Conservation (phyloP, 2,888 invertebrate species). For the Brachyptera risi region DNA sequence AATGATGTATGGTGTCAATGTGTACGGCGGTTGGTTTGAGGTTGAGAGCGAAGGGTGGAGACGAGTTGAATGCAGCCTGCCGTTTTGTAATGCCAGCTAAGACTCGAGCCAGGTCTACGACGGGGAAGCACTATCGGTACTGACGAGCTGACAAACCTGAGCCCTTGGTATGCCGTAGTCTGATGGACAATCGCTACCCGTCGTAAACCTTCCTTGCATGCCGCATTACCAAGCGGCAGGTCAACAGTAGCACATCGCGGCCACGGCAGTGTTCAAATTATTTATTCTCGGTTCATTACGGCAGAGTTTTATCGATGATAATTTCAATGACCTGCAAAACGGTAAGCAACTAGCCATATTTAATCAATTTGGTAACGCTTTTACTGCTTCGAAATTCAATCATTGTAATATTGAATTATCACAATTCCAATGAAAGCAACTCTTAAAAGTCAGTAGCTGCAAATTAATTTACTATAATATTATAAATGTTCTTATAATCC, state of each 20-base stretch:
- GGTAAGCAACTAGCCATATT: neutral
- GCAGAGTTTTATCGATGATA: neutral
- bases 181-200: neutral
- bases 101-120: neutral
- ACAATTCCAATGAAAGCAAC: neutral
- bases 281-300: too few relatives aligned
- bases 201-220: neutral
- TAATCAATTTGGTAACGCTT: neutral
- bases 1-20: too few relatives aligned
- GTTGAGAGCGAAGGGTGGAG: neutral
- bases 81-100: neutral
- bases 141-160: constrained; percentile 28
- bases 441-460: constrained; percentile 25
- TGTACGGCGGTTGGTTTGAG: too few relatives aligned
- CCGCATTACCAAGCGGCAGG: neutral
- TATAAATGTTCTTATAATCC: constrained; percentile 26
- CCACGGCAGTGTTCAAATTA: constrained; percentile 9
- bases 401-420: neutral
- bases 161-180: constrained; percentile 27
- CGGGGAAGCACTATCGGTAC: constrained; percentile 9
- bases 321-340: neutral
- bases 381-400: neutral
- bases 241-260: neutral
- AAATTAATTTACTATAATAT: constrained; percentile 14
- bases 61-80: neutral